Conservation (phyloP, 2,113 vertebrate species). For the Colossoma macropomum region DNA sequence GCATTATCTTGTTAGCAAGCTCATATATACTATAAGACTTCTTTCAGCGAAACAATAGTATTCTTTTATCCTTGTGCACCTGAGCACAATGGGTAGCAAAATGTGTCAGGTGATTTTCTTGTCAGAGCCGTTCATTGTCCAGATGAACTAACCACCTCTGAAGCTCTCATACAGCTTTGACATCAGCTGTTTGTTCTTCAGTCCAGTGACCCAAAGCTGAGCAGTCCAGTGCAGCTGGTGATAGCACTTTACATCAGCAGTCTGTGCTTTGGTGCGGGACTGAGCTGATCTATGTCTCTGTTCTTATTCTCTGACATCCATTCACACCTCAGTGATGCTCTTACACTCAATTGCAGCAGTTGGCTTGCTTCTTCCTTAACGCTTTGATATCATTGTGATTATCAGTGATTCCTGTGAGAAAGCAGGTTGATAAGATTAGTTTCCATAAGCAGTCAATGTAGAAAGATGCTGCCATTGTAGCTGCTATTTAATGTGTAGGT, state of each 20-base stretch:
- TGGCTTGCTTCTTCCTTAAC: constrained; percentile 76
- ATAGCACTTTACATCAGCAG: not conserved
- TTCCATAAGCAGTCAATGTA: not conserved
- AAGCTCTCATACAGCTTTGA: not conserved
- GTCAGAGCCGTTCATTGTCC: not conserved
- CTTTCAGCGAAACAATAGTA: not conserved
- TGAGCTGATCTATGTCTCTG: not conserved
- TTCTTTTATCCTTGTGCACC: not conserved
- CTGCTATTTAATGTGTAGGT: not conserved
- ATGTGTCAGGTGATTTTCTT: not conserved
- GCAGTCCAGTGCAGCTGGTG: not conserved
- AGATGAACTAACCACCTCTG: no score
- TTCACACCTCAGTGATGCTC: not conserved
- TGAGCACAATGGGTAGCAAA: not conserved
- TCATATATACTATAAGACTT: not conserved
- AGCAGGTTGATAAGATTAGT: not conserved
- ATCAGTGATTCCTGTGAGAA: constrained; percentile 81
- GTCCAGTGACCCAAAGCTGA: not conserved
- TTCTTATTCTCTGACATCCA: not conserved
- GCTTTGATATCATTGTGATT: constrained; percentile 74
- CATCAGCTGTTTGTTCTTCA: not conserved
- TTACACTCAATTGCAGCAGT: constrained; percentile 81
- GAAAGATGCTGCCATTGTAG: not conserved
- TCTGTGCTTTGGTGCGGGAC: not conserved
- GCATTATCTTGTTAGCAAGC: not conserved